phyloP scores from a whole-genome alignment of 2,113 vertebrate genomes.

The Polypterus bichir region DNA sequence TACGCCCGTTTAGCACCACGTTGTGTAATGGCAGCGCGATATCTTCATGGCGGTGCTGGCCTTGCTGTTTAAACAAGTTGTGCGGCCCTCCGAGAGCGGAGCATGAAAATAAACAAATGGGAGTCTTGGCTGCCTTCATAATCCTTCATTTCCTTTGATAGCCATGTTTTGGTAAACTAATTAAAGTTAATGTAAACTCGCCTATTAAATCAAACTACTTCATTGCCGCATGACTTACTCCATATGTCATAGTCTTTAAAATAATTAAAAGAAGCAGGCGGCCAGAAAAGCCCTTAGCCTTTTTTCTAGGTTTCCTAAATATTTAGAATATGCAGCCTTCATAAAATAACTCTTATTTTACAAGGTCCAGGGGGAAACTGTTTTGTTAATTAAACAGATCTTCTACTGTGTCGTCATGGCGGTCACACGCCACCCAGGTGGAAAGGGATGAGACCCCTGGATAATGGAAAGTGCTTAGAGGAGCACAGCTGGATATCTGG shows the following conservation, averaged over 20 bases:
- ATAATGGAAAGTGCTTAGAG: too few relatives aligned
- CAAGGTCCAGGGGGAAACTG: not conserved
- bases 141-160: slow-evolving; percentile 1
- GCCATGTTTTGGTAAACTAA: not conserved
- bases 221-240: not conserved
- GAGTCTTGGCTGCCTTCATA: not conserved
- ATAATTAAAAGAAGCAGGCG: not conserved
- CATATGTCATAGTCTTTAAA: not conserved
- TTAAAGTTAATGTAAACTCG: not conserved
- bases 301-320: not conserved
- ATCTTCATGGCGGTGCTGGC: not conserved
- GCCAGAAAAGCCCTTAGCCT: not conserved
- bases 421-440: too few relatives aligned
- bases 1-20: too few relatives aligned
- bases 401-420: too few relatives aligned
- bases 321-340: not conserved
- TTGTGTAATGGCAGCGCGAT: too few relatives aligned
- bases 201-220: not conserved
- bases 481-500: too few relatives aligned
- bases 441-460: too few relatives aligned
- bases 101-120: slow-evolving; percentile 7
- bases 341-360: not conserved
- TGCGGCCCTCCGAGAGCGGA: not conserved
- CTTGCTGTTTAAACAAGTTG: slow-evolving; percentile 5
- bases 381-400: not conserved